Evolutionary conservation across 2,888 invertebrate species (phyloP), one percentile per base, ranked within the genome.

Genomic region (Leucophora obtusa): DNA sequence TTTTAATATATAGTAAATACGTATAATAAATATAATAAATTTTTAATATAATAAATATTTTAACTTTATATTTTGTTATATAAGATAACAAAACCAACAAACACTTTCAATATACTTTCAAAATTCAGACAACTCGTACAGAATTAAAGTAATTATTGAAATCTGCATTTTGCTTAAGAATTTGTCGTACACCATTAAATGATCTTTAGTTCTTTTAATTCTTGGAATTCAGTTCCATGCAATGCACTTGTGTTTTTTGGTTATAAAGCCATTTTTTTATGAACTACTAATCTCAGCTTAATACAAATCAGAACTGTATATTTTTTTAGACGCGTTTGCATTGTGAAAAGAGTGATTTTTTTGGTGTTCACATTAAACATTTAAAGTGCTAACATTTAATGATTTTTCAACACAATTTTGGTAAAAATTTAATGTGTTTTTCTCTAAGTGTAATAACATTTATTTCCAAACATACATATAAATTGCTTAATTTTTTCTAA

Each of bases 51-150:
- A 53, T 43, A 60, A 70, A 66, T 58, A 68, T 56, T 58, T 17
- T 47, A 11, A 11, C 74, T 63, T 63, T 71, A 80, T 62, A 58
- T 18, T 14, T 71, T 62, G 62, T 24, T 35, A 24, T 75, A 69
- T 77, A 71, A 71, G 73, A 74, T 35, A 70, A 51, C 77, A 78
- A 78, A 70, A 70, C 70, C 81, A 54, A 78, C 83, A 86, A 84
- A 83, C 87, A 89, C 89, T 86, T 87, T 73, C 86, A 89, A 83
- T 62, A 69, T 77, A 83, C 85, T 81, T 81, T 73, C 82, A 47
- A 82, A 84, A 86, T 86, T 87, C 89, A 86, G 89, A 89, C 89
- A 89, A 86, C 84, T 89, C 89, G 89, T 89, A 89, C 89, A 87
- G 86, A 85, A 86, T 77, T 85, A 82, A 85, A 82, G 84, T 78